Conservation (phyloP, 2,113 vertebrate genomes). For the Colaptes auratus region DNA sequence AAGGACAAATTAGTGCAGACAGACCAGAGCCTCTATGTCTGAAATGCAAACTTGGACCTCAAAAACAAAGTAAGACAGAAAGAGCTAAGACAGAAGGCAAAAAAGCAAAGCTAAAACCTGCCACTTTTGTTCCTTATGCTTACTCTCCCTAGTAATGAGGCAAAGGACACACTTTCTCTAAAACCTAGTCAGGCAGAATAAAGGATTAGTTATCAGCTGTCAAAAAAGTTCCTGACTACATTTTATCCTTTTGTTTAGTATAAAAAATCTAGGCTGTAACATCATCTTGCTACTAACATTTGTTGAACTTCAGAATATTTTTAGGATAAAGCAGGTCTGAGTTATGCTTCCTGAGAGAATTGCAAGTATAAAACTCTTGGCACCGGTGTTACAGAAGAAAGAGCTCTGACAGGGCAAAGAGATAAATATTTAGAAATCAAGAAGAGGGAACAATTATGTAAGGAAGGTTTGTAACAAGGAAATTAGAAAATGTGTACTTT, state of each 20-base stretch:
- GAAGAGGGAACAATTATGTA: background rate
- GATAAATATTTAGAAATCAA: background rate
- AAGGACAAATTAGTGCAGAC: background rate
- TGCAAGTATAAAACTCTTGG: background rate
- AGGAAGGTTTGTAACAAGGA: background rate
- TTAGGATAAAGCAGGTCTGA: background rate
- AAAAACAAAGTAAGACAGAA: background rate
- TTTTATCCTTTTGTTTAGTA: background rate
- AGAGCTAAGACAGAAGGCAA: background rate
- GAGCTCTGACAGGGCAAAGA: background rate
- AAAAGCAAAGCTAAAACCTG: background rate
- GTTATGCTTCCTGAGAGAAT: background rate
- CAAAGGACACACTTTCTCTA: background rate
- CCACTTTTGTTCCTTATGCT: rapidly evolving
- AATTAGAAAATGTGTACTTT: background rate
- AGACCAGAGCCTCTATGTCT: background rate
- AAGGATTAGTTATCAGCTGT: background rate
- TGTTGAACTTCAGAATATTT: background rate
- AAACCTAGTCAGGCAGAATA: background rate
- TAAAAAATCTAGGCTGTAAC: background rate
- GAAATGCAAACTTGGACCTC: background rate
- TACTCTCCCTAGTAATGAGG: background rate
- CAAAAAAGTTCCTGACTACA: background rate
- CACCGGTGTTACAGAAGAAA: background rate
- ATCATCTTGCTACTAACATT: background rate